A percentile compares a stretch with the other conserved stretches of the same genome.
Conservation (phyloP, 1,140 invertebrate genomes). For the Pseudomyrmex pallidus region DNA sequence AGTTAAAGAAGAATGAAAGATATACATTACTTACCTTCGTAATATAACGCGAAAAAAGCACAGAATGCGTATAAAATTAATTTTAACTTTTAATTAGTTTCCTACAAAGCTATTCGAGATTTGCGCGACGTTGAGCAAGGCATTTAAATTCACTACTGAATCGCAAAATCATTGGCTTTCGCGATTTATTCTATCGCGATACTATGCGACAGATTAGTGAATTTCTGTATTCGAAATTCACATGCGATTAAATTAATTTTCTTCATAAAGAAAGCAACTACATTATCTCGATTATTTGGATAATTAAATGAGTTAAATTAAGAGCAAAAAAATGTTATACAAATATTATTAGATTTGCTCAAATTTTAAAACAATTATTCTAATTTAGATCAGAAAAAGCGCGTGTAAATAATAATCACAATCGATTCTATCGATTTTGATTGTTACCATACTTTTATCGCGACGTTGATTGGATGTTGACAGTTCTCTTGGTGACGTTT, state of each 20-base stretch:
- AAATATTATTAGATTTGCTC: no score
- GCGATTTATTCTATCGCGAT: conserved; percentile 14
- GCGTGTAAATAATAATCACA: no score
- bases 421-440: no score
- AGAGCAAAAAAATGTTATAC: background rate
- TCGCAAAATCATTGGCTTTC: conserved; percentile 38
- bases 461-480: no score
- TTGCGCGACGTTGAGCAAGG: conserved; percentile 11
- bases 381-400: no score
- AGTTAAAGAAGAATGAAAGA: conserved; percentile 21
- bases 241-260: background rate
- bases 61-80: background rate
- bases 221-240: background rate
- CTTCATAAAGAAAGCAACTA: background rate
- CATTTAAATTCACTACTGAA: conserved; percentile 44
- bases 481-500: no score
- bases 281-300: background rate
- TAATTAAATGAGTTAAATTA: conserved; percentile 24
- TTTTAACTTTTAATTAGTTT: conserved; percentile 52
- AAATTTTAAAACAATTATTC: no score
- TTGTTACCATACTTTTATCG: no score
- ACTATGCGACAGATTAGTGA: background rate
- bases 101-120: conserved; percentile 30
- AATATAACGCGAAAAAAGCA: background rate
- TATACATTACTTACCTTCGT: background rate